Base-by-base conservation (phyloP, 2,888 invertebrate species). In the Caenorhabditis sp. region DNA sequence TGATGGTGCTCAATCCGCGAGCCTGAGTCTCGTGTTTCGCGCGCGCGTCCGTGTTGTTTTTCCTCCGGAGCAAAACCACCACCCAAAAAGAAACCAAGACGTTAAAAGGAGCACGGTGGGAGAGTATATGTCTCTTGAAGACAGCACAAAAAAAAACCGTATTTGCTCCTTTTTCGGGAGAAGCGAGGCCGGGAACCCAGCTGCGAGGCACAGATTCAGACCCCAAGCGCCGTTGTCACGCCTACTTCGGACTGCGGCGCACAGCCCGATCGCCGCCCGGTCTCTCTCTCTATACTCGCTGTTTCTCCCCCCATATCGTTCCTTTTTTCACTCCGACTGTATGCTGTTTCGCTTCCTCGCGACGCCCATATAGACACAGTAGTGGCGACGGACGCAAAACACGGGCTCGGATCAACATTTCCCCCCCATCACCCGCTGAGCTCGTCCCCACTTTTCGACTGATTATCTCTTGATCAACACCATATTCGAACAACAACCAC, bases 341-440 rank as follows among this genome's bases (percentile, higher is more conserved):
- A 77, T 70, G 77, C 77, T 77, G 77, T 77, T 77, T 77, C 76
- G 76, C 76, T 58, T 51, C 75, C 69, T 69, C 41, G 68, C 76
- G 51, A 54, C 77, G 77, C 38, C 77, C 77, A 77, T 77, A 77
- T 77, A 77, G 77, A 77, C 77, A 70, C 77, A 77, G 63, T 77
- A 77, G 77, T 77, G 77, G 69, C 77, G 77, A 77, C 70, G 70
- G 70, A 70, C 77, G 77, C 69, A 80, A 80, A 72, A 80, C 72
- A 80, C 80, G 80, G 72, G 66, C 79, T 70, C 79, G 66, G 72
- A 72, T 72, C 72, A 72, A 72, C 56, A 59, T 68, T 61, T 59
- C 22, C 41, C 12, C 58, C 28, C 26, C 63, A 12, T 14, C 44
- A 38, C 47, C 59, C 58, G 66, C 51, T 61, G 64, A 64, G 74